Base-by-base conservation (phyloP, 2,888 invertebrate species). In the Micoletzkya japonica region DNA sequence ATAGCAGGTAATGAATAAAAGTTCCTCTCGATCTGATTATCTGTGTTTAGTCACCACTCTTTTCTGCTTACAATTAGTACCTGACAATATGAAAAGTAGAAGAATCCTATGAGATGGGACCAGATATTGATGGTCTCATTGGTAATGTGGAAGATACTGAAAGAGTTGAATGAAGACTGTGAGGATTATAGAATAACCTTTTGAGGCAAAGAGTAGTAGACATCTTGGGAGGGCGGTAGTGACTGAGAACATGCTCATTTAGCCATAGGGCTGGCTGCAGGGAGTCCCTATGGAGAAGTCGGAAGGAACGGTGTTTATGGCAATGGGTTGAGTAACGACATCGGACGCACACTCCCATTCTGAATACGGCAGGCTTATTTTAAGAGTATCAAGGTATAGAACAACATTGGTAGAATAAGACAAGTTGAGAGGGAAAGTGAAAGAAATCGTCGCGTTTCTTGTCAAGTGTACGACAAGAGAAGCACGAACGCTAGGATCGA, bases 91-190 rank as follows among this genome's bases (percentile, higher is more conserved):
- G 93, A 88, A 84, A 96, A 92, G 68, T 95, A 78, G 56, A 87
- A 75, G 74, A 87, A 88, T 54, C 89, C 89, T 34, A 87, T 73
- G 14, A 96, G 89, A 86, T 96, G 96, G 58, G 93, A 93, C 96
- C 96, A 96, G 85, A 96, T 95, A 86, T 96, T 96, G 86, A 96
- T 90, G 0, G 95, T 95, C 87, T 96, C 96, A 86, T 96, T 96
- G 70, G 93, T 95, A 93, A 94, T 93, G 91, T 93, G 92, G 88
- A 95, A 94, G 85, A 94, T 89, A 86, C 95, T 93, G 88, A 2
- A 54, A 60, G 2, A n/a, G 24, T 34, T 20, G 28, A 4, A 17
- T 50, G 34, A 20, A 54, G 6, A 32, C 26, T 32, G 6, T 14
- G 37, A 50, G 50, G 28, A 17, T 66, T n/a, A 24, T 37, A 28